Evolutionary conservation across 2,113 vertebrate species (phyloP).

Genomic region (Andinoacara biseriatus): DNA sequence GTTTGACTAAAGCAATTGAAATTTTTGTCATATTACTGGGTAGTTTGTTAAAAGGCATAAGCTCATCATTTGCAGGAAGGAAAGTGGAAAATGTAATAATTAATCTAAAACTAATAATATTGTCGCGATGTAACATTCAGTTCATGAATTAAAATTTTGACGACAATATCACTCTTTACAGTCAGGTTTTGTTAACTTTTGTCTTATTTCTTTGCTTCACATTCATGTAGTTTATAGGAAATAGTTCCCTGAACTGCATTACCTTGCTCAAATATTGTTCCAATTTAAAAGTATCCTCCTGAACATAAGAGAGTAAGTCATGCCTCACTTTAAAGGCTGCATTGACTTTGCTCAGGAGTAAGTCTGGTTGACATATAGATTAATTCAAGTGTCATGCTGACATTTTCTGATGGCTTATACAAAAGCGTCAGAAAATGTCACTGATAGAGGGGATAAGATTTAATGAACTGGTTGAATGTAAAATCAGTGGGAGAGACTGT

Average conservation of each 20-base stretch:
- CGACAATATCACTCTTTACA: too few species aligned
- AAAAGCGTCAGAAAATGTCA: constrained; percentile 8
- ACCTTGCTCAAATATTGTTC: background rate
- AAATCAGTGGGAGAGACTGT: background rate
- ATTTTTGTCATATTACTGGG: constrained; percentile 27
- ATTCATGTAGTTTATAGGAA: background rate
- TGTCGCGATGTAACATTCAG: background rate
- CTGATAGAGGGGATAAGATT: background rate
- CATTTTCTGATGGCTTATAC: constrained; percentile 19
- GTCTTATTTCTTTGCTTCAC: background rate
- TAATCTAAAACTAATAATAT: background rate
- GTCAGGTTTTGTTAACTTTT: background rate
- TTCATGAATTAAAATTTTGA: background rate
- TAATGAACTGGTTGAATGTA: background rate
- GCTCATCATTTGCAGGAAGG: too few species aligned
- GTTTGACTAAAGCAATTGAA: constrained; percentile 12
- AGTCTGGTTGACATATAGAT: background rate
- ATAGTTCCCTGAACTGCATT: background rate
- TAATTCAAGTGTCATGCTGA: constrained; percentile 1
- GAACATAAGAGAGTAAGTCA: background rate
- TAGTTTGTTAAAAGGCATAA: constrained; percentile 22
- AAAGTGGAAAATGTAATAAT: background rate
- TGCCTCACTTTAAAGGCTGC: background rate
- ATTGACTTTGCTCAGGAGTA: background rate
- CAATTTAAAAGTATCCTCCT: background rate